These are phyloP conservation scores for Cephus cinctus DNA, from an alignment of 1,140 invertebrate species.

Conservation along the genomic window DNA sequence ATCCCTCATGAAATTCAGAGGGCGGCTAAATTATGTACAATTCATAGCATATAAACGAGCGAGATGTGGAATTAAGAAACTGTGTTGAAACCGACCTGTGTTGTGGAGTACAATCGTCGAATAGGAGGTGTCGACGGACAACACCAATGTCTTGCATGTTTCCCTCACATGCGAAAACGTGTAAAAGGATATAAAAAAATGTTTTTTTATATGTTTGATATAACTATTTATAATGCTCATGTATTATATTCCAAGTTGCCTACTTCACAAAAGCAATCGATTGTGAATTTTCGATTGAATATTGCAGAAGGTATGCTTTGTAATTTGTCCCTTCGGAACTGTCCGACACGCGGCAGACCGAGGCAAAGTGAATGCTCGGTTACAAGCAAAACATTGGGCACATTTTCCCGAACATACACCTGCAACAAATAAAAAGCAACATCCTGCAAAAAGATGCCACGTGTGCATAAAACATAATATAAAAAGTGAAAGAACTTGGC, in stretches of 20 bases:
- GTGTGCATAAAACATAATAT: constrained; percentile 5
- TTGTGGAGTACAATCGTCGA: background rate
- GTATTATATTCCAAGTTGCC: constrained; percentile 11
- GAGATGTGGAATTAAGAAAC: constrained; percentile 39
- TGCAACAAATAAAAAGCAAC: too few species aligned
- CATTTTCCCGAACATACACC: constrained; percentile 1
- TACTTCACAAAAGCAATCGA: constrained; percentile 11
- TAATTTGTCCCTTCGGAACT: too few species aligned
- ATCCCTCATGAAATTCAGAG: constrained; percentile 31
- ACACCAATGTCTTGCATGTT: background rate
- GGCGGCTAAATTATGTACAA: constrained; percentile 30
- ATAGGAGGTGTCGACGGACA: background rate
- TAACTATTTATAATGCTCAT: constrained; percentile 11
- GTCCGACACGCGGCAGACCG: too few species aligned
- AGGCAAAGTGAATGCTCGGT: too few species aligned
- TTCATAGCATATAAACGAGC: constrained; percentile 32
- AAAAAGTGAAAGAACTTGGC: constrained; percentile 10
- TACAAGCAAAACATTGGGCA: too few species aligned
- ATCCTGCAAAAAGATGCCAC: constrained; percentile 8
- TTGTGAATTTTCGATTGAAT: constrained; percentile 13
- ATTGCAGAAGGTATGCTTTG: constrained; percentile 17
- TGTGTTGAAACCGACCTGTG: background rate
- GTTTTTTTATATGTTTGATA: background rate
- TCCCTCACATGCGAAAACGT: background rate
- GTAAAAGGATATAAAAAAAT: background rate